Evolutionary conservation across 2,888 invertebrate genomes (phyloP).

Genomic region (Bedellia somnulentella): DNA sequence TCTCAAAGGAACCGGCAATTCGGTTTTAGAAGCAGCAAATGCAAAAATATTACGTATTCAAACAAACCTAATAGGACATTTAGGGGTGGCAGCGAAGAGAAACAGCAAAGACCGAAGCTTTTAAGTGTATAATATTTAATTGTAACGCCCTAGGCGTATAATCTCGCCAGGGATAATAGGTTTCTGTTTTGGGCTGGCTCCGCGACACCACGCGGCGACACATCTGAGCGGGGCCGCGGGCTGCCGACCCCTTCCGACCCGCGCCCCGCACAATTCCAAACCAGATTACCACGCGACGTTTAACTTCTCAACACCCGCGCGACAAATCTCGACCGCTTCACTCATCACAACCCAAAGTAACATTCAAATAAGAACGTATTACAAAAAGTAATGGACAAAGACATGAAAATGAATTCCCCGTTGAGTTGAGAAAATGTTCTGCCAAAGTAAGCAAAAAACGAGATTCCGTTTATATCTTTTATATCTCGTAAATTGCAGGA

Average conservation of each 20-base stretch:
- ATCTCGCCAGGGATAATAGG: conserved; percentile 63
- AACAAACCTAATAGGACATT: conserved; percentile 62
- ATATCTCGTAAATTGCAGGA: conserved; percentile 63
- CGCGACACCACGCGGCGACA: conserved; percentile 33
- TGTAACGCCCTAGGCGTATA: conserved; percentile 63
- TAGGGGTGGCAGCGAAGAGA: conserved; percentile 60
- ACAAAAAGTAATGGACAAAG: conserved; percentile 39
- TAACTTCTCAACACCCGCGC: too few species aligned
- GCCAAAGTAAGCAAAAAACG: conserved; percentile 61
- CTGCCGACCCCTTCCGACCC: conserved; percentile 18
- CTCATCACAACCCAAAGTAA: too few species aligned
- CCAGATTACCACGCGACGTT: too few species aligned
- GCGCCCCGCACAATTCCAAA: too few species aligned
- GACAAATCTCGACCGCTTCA: too few species aligned
- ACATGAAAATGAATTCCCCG: conserved; percentile 54
- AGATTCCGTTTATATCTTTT: conserved; percentile 62
- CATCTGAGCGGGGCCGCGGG: conserved; percentile 51
- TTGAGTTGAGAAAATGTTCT: conserved; percentile 58
- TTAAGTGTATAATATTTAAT: conserved; percentile 64
- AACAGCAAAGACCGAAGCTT: conserved; percentile 63
- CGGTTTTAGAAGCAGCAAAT: conserved; percentile 56
- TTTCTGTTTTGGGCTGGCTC: conserved; percentile 60
- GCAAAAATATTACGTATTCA: conserved; percentile 63
- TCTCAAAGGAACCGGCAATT: conserved; percentile 59
- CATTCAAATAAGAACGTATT: too few species aligned